These are phyloP conservation scores for Tarsius wallacei DNA, from an alignment of 2,797 vertebrate species.

Conservation along the genomic window DNA sequence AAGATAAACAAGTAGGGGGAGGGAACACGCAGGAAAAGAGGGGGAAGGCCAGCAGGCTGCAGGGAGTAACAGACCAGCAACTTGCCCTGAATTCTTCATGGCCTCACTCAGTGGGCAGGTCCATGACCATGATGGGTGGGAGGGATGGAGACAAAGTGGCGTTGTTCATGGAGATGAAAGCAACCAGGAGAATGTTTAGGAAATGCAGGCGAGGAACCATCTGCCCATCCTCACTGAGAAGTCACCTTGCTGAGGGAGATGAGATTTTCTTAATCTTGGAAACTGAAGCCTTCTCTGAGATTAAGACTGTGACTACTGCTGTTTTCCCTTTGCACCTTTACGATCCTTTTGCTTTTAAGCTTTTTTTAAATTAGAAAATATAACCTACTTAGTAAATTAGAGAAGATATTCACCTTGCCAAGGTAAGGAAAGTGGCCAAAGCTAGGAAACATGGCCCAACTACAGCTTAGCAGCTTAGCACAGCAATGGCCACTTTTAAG, in stretches of 20 bases:
- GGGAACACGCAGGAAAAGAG: neutral
- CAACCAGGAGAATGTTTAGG: neutral
- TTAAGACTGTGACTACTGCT: neutral
- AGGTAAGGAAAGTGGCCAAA: no score
- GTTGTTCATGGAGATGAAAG: neutral
- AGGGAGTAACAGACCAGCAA: neutral
- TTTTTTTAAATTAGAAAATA: no score
- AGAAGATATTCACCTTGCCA: no score
- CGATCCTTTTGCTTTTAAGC: neutral
- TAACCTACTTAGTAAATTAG: no score
- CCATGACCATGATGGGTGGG: neutral
- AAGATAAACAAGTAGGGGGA: neutral
- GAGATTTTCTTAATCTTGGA: neutral
- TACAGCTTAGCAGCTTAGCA: no score
- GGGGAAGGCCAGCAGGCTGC: neutral
- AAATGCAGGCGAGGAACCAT: neutral
- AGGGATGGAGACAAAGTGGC: neutral
- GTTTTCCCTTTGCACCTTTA: slow-evolving; percentile 1
- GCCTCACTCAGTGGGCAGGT: neutral
- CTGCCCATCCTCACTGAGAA: neutral
- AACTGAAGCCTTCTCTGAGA: neutral
- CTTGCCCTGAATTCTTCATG: neutral
- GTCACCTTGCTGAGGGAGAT: neutral
- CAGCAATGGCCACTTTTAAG: neutral
- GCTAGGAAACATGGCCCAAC: no score